Percentiles rank a stretch among this genome's conserved stretches.
These are phyloP conservation scores for Hystrix cristata DNA, from an alignment of 2,113 vertebrate species.

Conservation along the genomic window DNA sequence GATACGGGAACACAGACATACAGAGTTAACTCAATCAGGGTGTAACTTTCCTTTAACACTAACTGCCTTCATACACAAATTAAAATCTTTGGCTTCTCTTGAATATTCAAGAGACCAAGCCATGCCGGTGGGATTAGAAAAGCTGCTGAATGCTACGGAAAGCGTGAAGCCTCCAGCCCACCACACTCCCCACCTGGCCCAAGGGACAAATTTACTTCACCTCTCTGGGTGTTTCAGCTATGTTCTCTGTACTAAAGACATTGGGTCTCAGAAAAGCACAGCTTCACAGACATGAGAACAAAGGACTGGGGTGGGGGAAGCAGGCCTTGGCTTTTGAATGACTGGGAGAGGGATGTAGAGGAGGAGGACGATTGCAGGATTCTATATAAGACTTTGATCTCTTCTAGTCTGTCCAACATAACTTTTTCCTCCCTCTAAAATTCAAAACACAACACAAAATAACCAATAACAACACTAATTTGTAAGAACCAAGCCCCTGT, in stretches of 20 bases:
- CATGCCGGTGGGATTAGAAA: neutral
- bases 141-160: neutral
- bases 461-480: neutral
- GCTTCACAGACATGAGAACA: neutral
- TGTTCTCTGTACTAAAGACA: neutral
- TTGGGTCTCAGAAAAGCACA: neutral
- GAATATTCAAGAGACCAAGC: neutral
- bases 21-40: neutral
- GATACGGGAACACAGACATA: neutral
- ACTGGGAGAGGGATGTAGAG: neutral
- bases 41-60: neutral
- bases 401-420: neutral
- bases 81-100: neutral
- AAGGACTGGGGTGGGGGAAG: neutral
- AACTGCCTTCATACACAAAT: neutral
- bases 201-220: neutral
- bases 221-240: neutral
- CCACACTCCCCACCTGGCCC: neutral
- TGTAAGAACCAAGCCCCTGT: neutral
- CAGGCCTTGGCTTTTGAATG: neutral
- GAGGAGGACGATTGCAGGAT: neutral
- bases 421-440: slow-evolving; percentile 33
- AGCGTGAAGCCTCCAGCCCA: neutral
- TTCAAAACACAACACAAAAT: slow-evolving; percentile 18
- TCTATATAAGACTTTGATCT: neutral